Evolutionary conservation across 2,888 invertebrate species (phyloP).

Genomic region (Pheosia tremula): DNA sequence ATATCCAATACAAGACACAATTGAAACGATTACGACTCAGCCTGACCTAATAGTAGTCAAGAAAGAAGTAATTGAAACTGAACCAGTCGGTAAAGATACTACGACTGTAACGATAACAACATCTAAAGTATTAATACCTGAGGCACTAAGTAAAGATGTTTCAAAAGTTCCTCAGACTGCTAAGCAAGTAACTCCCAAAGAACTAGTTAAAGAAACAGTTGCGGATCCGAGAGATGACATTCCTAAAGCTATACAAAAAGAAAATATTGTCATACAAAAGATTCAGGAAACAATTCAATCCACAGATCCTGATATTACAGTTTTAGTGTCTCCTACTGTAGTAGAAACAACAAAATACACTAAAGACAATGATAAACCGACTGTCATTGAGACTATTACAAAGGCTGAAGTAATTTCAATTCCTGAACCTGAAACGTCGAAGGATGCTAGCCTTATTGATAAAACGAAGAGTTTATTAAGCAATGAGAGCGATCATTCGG

Average conservation of each 20-base stretch:
- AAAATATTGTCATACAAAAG: constrained; percentile 20
- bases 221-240: background rate
- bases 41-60: constrained; percentile 15
- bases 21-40: constrained; percentile 3
- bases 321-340: background rate
- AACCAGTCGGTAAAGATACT: background rate
- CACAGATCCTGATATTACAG: constrained; percentile 27
- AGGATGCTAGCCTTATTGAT: constrained; percentile 28
- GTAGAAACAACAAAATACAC: background rate
- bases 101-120: background rate
- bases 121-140: background rate
- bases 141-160: background rate
- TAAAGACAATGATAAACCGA: background rate
- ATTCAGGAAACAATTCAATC: constrained; percentile 32
- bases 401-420: background rate
- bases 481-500: constrained; percentile 44
- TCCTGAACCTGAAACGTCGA: constrained; percentile 2
- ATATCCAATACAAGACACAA: background rate
- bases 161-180: background rate
- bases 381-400: background rate
- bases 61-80: constrained; percentile 3
- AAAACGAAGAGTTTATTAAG: constrained; percentile 39
- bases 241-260: constrained; percentile 3
- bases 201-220: background rate
- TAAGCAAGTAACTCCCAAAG: background rate